Base-by-base conservation (phyloP, 2,113 vertebrate genomes). In the Romanogobio albipinnatus region DNA sequence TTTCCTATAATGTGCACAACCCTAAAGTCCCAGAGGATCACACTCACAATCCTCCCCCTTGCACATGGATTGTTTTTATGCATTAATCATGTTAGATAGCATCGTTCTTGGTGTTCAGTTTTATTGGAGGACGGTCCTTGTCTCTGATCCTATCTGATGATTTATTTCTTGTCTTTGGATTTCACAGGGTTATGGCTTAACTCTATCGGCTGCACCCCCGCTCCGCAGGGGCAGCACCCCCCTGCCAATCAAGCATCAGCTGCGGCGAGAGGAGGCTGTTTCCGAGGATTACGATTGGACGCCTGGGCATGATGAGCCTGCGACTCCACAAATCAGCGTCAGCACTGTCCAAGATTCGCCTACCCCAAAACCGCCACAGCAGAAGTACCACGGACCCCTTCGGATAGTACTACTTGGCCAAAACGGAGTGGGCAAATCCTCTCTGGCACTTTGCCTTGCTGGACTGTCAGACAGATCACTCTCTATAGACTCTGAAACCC, bases 371-470 rank as follows among this genome's bases (percentile, higher is more conserved):
- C 89, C 82, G 1, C 78, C 59, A 1, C 89, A 88, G 3, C 81
- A 86, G 1, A 90, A 86, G 88, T 92, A 93, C 3, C 88, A 90
- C 0, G 93, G 94, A 8, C 93, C 93, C 5, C 85, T 95, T 83
- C 91, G 91, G 84, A 93, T 95, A 77, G 94, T 96, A 86, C 91
- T 98, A 33, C 88, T 97, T 83, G 97, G 96, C 62, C 96, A 97
- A 92, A 95, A 93, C 2, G 96, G 97, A 3, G 97, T 98, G 88
- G 97, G 97, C 82, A 98, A 98, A 90, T 96, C 96, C 1, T 94
- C 95, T 0, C 93, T 98, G 83, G 96, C 96, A 56, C 92, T 95
- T 84, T 96, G 95, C 83, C 95, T 98, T n/a, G 95, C 96, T 0
- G 95, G 96, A 76, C 92, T 93, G 85, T 93, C 93, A 1, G 94